Percentiles rank a stretch among this genome's conserved stretches.
phyloP scores from a whole-genome alignment of 2,888 invertebrate genomes.

The Tineola bisselliella region DNA sequence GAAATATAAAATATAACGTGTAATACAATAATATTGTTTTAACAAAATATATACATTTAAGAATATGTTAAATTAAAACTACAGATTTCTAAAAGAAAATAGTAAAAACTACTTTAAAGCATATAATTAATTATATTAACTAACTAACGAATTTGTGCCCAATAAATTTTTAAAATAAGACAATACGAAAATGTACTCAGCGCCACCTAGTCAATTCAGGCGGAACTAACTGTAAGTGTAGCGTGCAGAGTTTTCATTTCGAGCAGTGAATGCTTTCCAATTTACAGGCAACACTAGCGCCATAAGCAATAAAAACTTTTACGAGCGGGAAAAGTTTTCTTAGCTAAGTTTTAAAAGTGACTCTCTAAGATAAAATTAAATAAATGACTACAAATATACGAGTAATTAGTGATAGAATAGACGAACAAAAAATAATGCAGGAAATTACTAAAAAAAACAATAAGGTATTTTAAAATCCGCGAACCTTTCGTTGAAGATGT shows the following conservation, averaged over 20 bases:
- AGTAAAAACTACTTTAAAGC: too few species aligned
- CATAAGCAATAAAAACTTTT: neutral
- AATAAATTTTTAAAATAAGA: too few species aligned
- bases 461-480: neutral
- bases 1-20: too few species aligned
- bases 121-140: too few species aligned
- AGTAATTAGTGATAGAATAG: neutral
- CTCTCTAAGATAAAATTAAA: neutral
- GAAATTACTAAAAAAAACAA: neutral
- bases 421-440: neutral
- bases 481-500: slow-evolving; percentile 2
- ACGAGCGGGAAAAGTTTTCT: neutral
- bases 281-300: neutral
- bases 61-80: too few species aligned
- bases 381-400: neutral
- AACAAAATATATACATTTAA: too few species aligned
- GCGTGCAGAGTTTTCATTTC: neutral
- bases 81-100: too few species aligned
- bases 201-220: neutral
- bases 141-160: too few species aligned
- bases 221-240: neutral
- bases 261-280: neutral
- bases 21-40: too few species aligned
- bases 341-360: neutral
- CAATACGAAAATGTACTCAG: neutral